phyloP scores from a whole-genome alignment of 1,140 invertebrate genomes.

The Conus ventricosus region DNA sequence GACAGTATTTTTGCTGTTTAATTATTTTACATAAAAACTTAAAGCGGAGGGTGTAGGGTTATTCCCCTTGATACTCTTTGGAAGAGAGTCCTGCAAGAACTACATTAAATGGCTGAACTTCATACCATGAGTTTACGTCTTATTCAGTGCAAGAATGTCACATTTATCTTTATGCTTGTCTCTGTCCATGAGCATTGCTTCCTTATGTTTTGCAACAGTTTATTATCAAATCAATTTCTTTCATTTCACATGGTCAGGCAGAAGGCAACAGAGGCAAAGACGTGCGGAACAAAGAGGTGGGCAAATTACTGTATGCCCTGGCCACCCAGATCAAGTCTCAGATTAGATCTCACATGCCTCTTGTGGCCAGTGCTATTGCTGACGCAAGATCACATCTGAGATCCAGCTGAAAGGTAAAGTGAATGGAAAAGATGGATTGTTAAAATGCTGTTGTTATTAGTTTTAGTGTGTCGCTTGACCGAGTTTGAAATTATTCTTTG shows the following conservation, averaged over 20 bases:
- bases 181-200: background rate
- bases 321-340: slow-evolving; percentile 94
- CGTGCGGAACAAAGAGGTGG: slow-evolving; percentile 69
- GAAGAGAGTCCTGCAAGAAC: too few relatives aligned
- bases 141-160: too few relatives aligned
- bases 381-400: slow-evolving; percentile 89
- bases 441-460: too few relatives aligned
- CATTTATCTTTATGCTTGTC: background rate
- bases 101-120: too few relatives aligned
- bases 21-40: too few relatives aligned
- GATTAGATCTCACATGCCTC: slow-evolving; percentile 81
- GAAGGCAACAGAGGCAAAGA: slow-evolving; percentile 42
- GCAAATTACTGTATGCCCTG: slow-evolving; percentile 89
- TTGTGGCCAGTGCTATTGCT: slow-evolving; percentile 87
- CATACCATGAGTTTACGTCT: too few relatives aligned
- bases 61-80: too few relatives aligned
- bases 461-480: too few relatives aligned
- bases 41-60: too few relatives aligned
- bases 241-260: slow-evolving; percentile 49
- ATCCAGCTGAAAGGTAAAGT: slow-evolving; percentile 83
- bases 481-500: too few relatives aligned
- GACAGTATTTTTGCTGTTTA: too few relatives aligned
- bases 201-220: background rate
- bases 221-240: slow-evolving; percentile 15
- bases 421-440: too few relatives aligned